Evolutionary conservation across 2,888 invertebrate species (phyloP), one percentile per base, ranked within the genome.

Genomic region (Ommatoiulus sabulosus): DNA sequence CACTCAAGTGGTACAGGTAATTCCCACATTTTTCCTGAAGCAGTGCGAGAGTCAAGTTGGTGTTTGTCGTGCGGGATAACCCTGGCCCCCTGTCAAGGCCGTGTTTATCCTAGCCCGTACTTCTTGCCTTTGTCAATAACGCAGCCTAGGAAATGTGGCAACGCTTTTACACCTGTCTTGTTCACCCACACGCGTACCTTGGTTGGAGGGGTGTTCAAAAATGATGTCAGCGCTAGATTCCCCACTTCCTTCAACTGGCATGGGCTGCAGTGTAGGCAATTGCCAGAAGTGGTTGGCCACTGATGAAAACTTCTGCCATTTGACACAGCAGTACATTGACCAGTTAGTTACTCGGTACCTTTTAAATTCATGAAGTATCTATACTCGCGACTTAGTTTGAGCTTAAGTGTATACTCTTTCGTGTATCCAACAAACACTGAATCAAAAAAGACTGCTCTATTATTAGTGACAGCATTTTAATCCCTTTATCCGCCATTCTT

Each of bases 1-100:
- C 52, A 52, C 52, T 52, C 17, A 17, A 52, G 52, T 52, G 12
- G 72, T 24, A 24, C 57, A 52, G 17, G 52, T 63, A 35, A 80
- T 80, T 80, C 80, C 35, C 80, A 80, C 35, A 80, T 80, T 35
- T 80, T 3, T 80, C 35, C 15, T 7, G 7, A 72, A 72, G 20
- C 20, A 20, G 35, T 24, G 12, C 8, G 24, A 24, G 80, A 80
- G 35, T 80, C 80, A 24, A 35, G 63, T 63, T 20, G 3, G 63
- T 80, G 80, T 80, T 80, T 80, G 80, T 80, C 80, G 35, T 80
- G 24, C 24, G 80, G 80, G 35, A 80, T 80, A 80, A 35, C 80
- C 80, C 80, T 80, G 80, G 80, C 80, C 80, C 80, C 80, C 35
- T 80, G 80, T 80, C 80, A 80, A 80, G 80, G 80, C 80, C 80